Percentiles rank a stretch among this genome's conserved stretches.
Evolutionary conservation across 1,140 invertebrate species (phyloP).

Genomic region (Macrosteles quadrilineatus): DNA sequence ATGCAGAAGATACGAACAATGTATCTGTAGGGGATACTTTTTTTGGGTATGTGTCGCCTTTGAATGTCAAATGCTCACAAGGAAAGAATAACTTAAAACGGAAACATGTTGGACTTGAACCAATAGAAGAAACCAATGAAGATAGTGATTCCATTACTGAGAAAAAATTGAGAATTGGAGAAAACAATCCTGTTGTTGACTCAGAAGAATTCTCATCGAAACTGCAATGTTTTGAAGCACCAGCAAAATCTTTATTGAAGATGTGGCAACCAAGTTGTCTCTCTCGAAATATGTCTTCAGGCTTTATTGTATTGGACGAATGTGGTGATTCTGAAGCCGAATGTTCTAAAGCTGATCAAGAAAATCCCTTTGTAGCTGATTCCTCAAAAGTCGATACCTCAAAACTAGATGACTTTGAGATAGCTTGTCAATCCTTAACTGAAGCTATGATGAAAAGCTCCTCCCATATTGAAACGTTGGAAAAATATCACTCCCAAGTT

Average conservation of each 20-base stretch:
- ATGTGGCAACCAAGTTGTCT: constrained; percentile 6
- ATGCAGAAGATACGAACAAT: neutral
- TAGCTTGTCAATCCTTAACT: constrained; percentile 6
- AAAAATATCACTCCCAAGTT: constrained; percentile 1
- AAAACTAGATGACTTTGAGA: constrained; percentile 1
- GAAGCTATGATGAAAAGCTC: neutral
- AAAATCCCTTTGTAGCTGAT: no score
- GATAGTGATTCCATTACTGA: neutral
- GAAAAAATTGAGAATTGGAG: constrained; percentile 4
- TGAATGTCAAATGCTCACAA: neutral
- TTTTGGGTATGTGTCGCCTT: neutral
- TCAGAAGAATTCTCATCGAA: neutral
- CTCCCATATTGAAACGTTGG: constrained; percentile 3
- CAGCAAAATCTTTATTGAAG: constrained; percentile 2
- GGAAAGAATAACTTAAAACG: neutral
- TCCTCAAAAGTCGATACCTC: no score
- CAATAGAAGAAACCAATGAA: constrained; percentile 9
- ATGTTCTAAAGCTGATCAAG: neutral
- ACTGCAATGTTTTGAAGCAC: neutral
- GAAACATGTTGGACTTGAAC: neutral
- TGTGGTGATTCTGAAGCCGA: neutral
- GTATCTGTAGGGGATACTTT: no score
- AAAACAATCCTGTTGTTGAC: neutral
- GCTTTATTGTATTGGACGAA: neutral
- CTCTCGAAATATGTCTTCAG: neutral